phyloP scores from a whole-genome alignment of 53 echinoderm and acorn worm genomes.

The Actinopyga echinites region DNA sequence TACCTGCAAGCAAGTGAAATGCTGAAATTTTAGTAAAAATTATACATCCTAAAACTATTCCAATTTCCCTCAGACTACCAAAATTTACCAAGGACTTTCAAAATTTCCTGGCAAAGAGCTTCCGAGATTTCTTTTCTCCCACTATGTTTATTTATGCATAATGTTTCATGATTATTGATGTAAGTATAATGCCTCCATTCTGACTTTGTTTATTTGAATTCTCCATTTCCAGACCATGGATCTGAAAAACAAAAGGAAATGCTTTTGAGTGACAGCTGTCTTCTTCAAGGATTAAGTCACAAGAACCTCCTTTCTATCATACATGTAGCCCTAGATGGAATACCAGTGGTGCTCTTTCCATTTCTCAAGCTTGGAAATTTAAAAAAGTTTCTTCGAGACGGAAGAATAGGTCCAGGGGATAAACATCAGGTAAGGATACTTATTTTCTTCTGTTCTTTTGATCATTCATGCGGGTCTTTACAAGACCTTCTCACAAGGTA shows the following conservation, averaged over 20 bases:
- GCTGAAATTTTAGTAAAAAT: too few relatives aligned
- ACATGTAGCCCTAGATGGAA: conserved; percentile 74
- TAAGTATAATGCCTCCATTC: too few relatives aligned
- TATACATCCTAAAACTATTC: too few relatives aligned
- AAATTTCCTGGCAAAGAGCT: too few relatives aligned
- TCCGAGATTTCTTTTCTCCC: too few relatives aligned
- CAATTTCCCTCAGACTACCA: too few relatives aligned
- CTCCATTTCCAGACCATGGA: conserved; percentile 74
- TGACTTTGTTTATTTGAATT: too few relatives aligned
- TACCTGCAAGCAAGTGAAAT: too few relatives aligned
- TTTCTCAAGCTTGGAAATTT: conserved; percentile 87
- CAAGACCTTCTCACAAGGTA: conserved; percentile 73
- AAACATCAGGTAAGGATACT: conserved; percentile 80
- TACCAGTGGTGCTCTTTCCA: conserved; percentile 71
- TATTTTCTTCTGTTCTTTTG: conserved; percentile 3
- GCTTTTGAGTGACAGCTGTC: conserved; percentile 85
- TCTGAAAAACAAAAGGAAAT: conserved; percentile 89
- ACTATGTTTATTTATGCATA: too few relatives aligned
- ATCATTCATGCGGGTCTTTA: conserved; percentile 81
- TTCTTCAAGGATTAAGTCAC: conserved; percentile 84
- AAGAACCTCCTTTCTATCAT: conserved; percentile 83
- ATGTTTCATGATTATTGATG: too few relatives aligned
- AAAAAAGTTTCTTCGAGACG: conserved; percentile 83
- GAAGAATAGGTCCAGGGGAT: conserved; percentile 89
- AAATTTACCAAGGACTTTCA: too few relatives aligned